Evolutionary conservation across 2,888 invertebrate species (phyloP), one percentile per base, ranked within the genome.

Genomic region (Amiota minor): DNA sequence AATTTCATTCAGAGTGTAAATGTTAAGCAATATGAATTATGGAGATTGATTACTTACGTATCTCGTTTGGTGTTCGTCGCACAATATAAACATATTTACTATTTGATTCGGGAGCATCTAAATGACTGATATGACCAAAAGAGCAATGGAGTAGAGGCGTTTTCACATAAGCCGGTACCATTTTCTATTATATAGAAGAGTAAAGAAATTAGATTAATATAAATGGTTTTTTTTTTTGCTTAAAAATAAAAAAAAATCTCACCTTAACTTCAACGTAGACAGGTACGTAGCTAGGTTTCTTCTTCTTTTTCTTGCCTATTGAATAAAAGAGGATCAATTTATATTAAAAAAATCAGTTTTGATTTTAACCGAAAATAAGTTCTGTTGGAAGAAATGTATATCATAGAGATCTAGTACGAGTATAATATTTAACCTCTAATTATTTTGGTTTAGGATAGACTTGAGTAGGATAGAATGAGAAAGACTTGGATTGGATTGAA

Each of bases 21-120:
- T n/a, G n/a, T n/a, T n/a, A n/a, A n/a, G n/a, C n/a, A 20, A 12
- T 23, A 64, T 16, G 62, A 56, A 65, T 49, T 10, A n/a, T 53
- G 14, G 20, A 46, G n/a, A 49, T 45, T 10, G 9, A 68, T 45
- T n/a, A 84, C 85, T 90, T 86, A 71, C 93, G 92, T 72, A 93
- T 88, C 78, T 92, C 91, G 11, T 91, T 90, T 8, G 92, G 92
- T 0, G 92, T 91, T 79, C 92, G 93, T 65, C 96, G 91, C 78
- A 95, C 87, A 79, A 97, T 93, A 87, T 95, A 97, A 0, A 96
- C 89, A 88, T 94, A 93, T 76, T 92, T 90, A 2, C 91, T 90
- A 65, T 92, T 91, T 0, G 92, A 88, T 47, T 92, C 90, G 35
- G 2, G 35, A 0, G 91, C 67, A n/a, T 89, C 85, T 49, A 90